A percentile compares a stretch with the other conserved stretches of the same genome.
These are phyloP conservation scores for Apodemia mormo DNA, from an alignment of 2,888 invertebrate genomes.

Conservation along the genomic window DNA sequence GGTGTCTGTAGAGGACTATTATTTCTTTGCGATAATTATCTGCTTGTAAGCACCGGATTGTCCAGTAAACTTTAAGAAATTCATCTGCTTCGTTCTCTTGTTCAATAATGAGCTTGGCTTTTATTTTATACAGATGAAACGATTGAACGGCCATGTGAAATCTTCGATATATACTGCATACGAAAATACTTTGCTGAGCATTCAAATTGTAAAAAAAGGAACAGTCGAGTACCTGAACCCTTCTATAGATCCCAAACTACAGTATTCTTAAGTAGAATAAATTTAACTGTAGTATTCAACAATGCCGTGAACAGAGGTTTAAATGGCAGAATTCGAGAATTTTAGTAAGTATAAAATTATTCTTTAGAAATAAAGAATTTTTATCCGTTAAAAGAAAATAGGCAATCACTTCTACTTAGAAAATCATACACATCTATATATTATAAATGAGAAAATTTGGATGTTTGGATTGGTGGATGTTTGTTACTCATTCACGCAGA, in stretches of 20 bases:
- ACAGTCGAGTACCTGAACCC: conserved; percentile 38
- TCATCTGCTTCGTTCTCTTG: too few species aligned
- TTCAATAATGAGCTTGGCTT: neutral
- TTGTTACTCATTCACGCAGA: too few species aligned
- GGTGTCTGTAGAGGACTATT: too few species aligned
- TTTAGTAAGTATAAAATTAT: conserved; percentile 43
- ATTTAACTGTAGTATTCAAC: conserved; percentile 38
- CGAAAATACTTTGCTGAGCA: conserved; percentile 36
- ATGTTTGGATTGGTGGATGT: too few species aligned
- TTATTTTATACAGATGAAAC: conserved; percentile 26
- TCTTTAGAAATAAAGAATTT: neutral
- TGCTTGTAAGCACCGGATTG: too few species aligned
- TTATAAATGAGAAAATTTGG: too few species aligned
- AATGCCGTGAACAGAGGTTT: conserved; percentile 39
- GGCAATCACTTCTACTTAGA: too few species aligned
- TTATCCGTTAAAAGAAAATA: too few species aligned
- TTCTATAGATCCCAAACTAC: conserved; percentile 31
- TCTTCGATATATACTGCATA: conserved; percentile 37
- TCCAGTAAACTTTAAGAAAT: too few species aligned
- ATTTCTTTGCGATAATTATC: too few species aligned
- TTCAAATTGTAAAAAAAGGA: conserved; percentile 33
- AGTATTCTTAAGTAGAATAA: conserved; percentile 33
- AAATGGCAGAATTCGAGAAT: conserved; percentile 44
- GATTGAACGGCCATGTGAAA: conserved; percentile 37
- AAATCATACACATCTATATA: too few species aligned